phyloP scores from a whole-genome alignment of 2,113 vertebrate species.

The Bagarius yarrelli region DNA sequence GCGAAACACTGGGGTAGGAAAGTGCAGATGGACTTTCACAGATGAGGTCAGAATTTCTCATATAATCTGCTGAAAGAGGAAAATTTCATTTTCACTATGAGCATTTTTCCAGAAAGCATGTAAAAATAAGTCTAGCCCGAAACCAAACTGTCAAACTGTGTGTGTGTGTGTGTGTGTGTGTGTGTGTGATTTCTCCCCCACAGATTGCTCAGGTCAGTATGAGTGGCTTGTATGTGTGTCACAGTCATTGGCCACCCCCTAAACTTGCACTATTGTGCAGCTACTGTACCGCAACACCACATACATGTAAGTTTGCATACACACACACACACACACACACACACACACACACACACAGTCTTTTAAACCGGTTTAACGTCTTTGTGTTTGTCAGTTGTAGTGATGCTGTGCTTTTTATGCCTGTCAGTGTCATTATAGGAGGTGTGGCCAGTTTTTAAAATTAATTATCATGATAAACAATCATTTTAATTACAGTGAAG shows the following conservation, averaged over 20 bases:
- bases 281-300: conserved; percentile 29
- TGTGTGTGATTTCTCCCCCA: conserved; percentile 43
- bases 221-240: conserved; percentile 40
- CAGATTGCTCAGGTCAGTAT: conserved; percentile 49
- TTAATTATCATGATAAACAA: background rate
- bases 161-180: conserved; percentile 17
- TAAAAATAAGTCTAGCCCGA: conserved; percentile 50
- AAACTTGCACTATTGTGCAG: conserved; percentile 49
- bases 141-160: conserved; percentile 17
- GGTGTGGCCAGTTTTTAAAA: background rate
- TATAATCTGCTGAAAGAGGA: conserved; percentile 4
- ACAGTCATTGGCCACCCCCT: conserved; percentile 46
- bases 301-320: conserved; percentile 24
- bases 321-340: background rate
- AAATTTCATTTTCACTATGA: conserved; percentile 18
- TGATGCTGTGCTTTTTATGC: background rate
- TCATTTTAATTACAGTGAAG: background rate
- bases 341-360: background rate
- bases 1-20: background rate
- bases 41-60: background rate
- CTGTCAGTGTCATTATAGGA: background rate
- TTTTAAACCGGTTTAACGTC: background rate
- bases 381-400: background rate
- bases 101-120: conserved; percentile 35
- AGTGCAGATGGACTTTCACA: background rate